Conservation (phyloP, 1,140 invertebrate genomes). For the Oscheius sp. region DNA sequence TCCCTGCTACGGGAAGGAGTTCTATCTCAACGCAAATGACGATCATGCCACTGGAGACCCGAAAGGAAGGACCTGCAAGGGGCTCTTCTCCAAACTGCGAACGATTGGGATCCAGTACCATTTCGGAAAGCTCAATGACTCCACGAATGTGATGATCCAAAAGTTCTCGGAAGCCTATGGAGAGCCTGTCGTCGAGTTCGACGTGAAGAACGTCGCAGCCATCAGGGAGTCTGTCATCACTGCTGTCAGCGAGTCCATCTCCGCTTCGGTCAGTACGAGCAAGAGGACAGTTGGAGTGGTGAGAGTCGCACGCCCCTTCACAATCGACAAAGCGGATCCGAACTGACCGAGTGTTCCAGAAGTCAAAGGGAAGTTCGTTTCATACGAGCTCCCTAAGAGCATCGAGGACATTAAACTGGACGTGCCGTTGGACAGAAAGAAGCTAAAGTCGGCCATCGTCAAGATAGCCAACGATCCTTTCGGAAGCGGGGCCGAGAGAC, state of each 20-base stretch:
- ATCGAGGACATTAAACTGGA: conserved; percentile 29
- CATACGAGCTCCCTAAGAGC: conserved; percentile 22
- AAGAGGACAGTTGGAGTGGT: background rate
- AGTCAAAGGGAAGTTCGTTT: conserved; percentile 19
- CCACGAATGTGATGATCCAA: conserved; percentile 20
- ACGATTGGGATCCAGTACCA: conserved; percentile 12
- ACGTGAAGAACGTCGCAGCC: background rate
- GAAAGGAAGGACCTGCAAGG: background rate
- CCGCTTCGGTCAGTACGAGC: background rate
- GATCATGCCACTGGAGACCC: conserved; percentile 18
- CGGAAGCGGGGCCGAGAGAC: conserved; percentile 22
- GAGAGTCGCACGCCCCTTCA: background rate
- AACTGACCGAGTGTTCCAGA: background rate
- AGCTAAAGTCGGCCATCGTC: conserved; percentile 12
- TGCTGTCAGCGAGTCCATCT: background rate
- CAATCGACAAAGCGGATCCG: background rate
- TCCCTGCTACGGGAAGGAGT: conserved; percentile 15
- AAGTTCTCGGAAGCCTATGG: conserved; percentile 20
- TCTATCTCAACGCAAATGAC: too few relatives aligned
- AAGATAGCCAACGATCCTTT: conserved; percentile 28
- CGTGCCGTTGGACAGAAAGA: background rate
- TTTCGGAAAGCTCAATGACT: conserved; percentile 9
- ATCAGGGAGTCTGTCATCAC: conserved; percentile 7
- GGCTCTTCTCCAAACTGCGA: background rate
- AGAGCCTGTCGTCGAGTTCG: conserved; percentile 10